These are phyloP conservation scores for Stenodema calcarata DNA, from an alignment of 2,888 invertebrate genomes.

Conservation along the genomic window DNA sequence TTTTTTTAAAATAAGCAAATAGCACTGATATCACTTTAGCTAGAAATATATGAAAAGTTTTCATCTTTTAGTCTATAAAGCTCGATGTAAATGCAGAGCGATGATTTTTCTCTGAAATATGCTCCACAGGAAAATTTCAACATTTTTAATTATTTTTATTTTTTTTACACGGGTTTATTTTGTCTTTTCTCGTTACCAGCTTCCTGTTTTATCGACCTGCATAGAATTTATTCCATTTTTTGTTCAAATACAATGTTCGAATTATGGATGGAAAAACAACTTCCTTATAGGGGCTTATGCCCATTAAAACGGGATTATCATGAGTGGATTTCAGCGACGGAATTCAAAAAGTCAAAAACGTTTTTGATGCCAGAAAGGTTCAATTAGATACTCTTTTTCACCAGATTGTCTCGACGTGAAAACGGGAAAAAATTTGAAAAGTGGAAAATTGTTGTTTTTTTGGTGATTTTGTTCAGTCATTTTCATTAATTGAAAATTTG, in stretches of 20 bases:
- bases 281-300: background rate
- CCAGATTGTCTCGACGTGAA: background rate
- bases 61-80: slow-evolving; percentile 47
- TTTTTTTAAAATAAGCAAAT: slow-evolving; percentile 43
- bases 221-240: background rate
- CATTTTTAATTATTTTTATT: background rate
- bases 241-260: background rate
- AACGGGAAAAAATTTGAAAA: background rate
- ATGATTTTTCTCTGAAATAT: background rate
- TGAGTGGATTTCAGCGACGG: background rate
- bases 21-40: slow-evolving; percentile 44
- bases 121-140: slow-evolving; percentile 17
- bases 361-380: background rate
- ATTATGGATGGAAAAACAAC: background rate
- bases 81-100: slow-evolving; percentile 52
- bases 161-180: background rate
- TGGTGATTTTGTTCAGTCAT: background rate
- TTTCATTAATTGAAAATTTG: background rate
- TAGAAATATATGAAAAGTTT: slow-evolving; percentile 41
- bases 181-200: background rate
- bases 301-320: too few species aligned
- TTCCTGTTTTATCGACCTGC: background rate
- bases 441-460: background rate
- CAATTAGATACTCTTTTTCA: background rate
- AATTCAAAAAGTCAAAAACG: background rate